Base-by-base conservation (phyloP, 2,888 invertebrate genomes). In the Cerceris rybyensis region DNA sequence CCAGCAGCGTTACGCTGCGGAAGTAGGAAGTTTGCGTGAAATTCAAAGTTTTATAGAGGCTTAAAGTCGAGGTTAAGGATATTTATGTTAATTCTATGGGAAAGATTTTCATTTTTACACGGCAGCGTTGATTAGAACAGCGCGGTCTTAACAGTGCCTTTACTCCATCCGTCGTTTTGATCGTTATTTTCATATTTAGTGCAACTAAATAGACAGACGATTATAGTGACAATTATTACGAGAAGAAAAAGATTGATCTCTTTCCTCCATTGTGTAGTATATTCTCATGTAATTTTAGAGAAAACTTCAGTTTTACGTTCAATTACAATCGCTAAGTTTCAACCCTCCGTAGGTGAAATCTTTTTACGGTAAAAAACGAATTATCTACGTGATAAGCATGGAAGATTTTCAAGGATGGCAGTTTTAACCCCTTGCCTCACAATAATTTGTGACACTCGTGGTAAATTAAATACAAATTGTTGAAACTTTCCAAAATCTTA, bases 111-210 rank as follows among this genome's bases (percentile, higher is more conserved):
- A 58, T 41, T 28, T 67, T 28, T 58, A 11, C 57, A 14, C 11
- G 39, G 49, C 43, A 42, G 58, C 46, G 17, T 75, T 41, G 58
- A 63, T 59, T 61, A 17, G 43, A 13, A 61, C 43, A 55, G 41
- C 59, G 57, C 63, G 66, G 79, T 78, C 70, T 70, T 70, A 74
- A 70, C 60, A 81, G 81, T 80, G 80, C 80, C 80, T 80, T 80
- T 57, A 70, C 52, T 14, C 13, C 63, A 54, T 80, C 67, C 64
- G 70, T 78, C 75, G 67, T 66, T 78, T 68, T 46, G 17, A 65
- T 50, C 58, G 13, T 68, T 69, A 46, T 11, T 46, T 46, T 64
- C 41, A 68, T 64, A 42, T 43, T 43, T 16, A 54, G n/a, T 57
- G 7, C 17, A 8, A 39, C 39, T 8, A 13, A 57, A 11, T 39